Percentiles rank a stretch among this genome's conserved stretches.
These are phyloP conservation scores for Acronicta aceris DNA, from an alignment of 2,888 invertebrate species.

Conservation along the genomic window DNA sequence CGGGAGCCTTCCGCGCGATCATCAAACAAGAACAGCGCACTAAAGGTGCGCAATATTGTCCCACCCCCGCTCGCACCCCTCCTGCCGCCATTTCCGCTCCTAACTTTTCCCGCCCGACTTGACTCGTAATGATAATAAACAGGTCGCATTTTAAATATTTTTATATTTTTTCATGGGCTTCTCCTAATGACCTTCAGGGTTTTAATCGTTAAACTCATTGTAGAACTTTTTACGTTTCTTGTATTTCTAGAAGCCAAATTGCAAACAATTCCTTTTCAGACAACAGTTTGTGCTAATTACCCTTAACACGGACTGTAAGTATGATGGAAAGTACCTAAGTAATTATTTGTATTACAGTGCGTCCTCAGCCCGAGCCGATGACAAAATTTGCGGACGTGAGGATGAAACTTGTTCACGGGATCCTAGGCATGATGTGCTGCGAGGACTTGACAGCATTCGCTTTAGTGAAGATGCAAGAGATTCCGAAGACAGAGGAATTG, in stretches of 20 bases:
- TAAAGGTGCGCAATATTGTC: conserved; percentile 73
- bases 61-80: conserved; percentile 55
- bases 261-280: conserved; percentile 1
- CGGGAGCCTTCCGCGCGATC: conserved; percentile 75
- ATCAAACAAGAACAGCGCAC: conserved; percentile 71
- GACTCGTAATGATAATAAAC: conserved; percentile 84
- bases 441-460: conserved; percentile 77
- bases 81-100: conserved; percentile 81
- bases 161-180: conserved; percentile 71
- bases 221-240: conserved; percentile 5
- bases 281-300: not conserved
- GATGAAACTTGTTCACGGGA: conserved; percentile 72
- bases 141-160: conserved; percentile 78
- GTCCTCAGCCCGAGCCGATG: conserved; percentile 70
- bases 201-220: conserved; percentile 62
- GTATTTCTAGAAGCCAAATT: not conserved
- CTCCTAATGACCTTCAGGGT: conserved; percentile 78
- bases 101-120: conserved; percentile 81
- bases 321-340: conserved; percentile 19
- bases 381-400: conserved; percentile 75
- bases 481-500: conserved; percentile 71
- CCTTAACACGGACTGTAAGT: conserved; percentile 22
- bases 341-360: conserved; percentile 64
- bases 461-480: conserved; percentile 65
- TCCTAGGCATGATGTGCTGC: conserved; percentile 80